Conservation (phyloP, 2,888 invertebrate species). For the Cyrtodaria siliqua region DNA sequence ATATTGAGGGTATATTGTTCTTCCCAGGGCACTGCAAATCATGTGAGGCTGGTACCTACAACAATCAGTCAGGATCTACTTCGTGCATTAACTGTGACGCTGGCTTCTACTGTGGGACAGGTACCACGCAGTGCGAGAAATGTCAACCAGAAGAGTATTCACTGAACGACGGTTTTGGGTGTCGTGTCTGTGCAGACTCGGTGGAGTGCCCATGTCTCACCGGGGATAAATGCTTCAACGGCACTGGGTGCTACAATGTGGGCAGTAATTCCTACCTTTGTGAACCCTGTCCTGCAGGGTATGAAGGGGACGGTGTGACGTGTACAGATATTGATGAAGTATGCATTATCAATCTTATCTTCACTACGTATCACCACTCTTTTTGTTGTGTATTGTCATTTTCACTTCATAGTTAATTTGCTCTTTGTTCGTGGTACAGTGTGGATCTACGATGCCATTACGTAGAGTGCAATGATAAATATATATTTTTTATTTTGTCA, state of each 20-base stretch:
- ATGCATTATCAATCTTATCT: no score
- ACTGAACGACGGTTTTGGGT: slow-evolving; percentile 65
- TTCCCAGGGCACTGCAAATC: slow-evolving; percentile 73
- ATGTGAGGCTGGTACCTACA: slow-evolving; percentile 76
- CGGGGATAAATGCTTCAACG: slow-evolving; percentile 65
- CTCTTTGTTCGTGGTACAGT: no score
- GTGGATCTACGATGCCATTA: no score
- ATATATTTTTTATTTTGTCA: no score
- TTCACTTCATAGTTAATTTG: no score
- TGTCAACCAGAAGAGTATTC: slow-evolving; percentile 73
- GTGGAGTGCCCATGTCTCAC: slow-evolving; percentile 75
- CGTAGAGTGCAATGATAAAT: no score
- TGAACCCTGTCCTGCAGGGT: slow-evolving; percentile 77
- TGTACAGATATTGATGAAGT: slow-evolving; percentile 82
- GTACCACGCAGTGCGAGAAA: slow-evolving; percentile 73
- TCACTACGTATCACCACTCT: no score
- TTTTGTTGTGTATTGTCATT: no score
- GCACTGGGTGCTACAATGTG: slow-evolving; percentile 71
- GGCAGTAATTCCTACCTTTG: slow-evolving; percentile 66
- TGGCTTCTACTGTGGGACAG: slow-evolving; percentile 72
- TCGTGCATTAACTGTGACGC: slow-evolving; percentile 72
- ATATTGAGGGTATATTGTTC: slow-evolving; percentile 9
- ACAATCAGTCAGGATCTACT: slow-evolving; percentile 69
- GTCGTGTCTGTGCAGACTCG: slow-evolving; percentile 64
- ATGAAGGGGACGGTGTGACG: slow-evolving; percentile 72